Conservation (phyloP, 2,113 vertebrate genomes). For the Passer montanus region DNA sequence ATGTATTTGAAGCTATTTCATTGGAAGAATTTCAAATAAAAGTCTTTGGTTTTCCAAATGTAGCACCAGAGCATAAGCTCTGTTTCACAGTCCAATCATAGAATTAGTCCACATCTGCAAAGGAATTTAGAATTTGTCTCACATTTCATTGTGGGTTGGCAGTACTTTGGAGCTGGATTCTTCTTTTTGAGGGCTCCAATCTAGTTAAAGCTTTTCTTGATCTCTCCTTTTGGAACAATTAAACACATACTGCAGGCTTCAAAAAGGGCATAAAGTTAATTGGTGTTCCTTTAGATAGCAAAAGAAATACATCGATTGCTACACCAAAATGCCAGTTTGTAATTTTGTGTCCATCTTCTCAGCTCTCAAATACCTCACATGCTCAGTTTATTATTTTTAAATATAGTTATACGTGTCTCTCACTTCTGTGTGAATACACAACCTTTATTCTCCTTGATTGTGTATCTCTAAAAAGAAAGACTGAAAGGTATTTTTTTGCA, state of each 20-base stretch:
- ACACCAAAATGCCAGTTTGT: not conserved
- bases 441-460: not conserved
- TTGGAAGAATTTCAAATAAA: not conserved
- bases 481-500: not conserved
- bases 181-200: not conserved
- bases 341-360: not conserved
- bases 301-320: not conserved
- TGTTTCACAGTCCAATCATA: not conserved
- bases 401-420: not conserved
- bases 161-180: not conserved
- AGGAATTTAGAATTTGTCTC: not conserved
- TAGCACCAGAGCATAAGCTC: not conserved
- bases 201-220: not conserved
- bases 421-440: not conserved
- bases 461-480: not conserved
- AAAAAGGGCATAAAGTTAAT: not conserved
- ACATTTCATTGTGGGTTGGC: not conserved
- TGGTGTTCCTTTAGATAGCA: not conserved
- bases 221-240: not conserved
- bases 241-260: not conserved
- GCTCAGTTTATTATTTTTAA: not conserved
- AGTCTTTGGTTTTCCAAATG: not conserved
- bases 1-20: not conserved
- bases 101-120: not conserved
- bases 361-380: not conserved